Percentiles rank a stretch among this genome's conserved stretches.
These are phyloP conservation scores for Arrhopalites spinosus DNA, from an alignment of 2,888 invertebrate genomes.

Conservation along the genomic window DNA sequence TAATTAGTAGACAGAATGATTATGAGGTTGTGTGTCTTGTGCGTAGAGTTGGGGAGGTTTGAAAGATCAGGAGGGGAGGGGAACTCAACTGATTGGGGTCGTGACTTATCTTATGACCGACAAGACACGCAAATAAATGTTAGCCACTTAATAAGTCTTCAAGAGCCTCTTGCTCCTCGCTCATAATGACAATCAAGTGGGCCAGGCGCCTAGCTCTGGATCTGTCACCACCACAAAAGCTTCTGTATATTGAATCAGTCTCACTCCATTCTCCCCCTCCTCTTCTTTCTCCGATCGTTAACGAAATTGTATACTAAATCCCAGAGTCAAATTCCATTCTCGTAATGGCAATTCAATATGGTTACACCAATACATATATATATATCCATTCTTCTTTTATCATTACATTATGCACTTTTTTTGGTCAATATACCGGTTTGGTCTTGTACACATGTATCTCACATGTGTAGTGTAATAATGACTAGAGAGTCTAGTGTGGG, in stretches of 20 bases:
- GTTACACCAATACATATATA: too few species aligned
- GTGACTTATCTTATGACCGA: conserved; percentile 41
- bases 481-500: too few species aligned
- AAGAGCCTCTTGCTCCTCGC: conserved; percentile 40
- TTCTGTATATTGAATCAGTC: conserved; percentile 18
- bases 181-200: conserved; percentile 31
- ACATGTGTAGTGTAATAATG: too few species aligned
- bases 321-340: not conserved
- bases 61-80: not conserved
- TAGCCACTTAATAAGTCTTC: conserved; percentile 40
- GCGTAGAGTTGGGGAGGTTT: not conserved
- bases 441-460: too few species aligned
- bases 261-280: not conserved
- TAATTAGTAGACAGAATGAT: conserved; percentile 30
- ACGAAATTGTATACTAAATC: not conserved
- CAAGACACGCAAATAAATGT: conserved; percentile 44
- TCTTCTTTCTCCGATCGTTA: not conserved
- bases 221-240: conserved; percentile 38
- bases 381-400: too few species aligned
- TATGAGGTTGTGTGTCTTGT: conserved; percentile 7
- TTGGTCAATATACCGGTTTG: too few species aligned
- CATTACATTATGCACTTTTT: too few species aligned
- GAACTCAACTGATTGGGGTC: conserved; percentile 37
- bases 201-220: conserved; percentile 29
- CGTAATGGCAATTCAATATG: too few species aligned